Evolutionary conservation across 2,113 vertebrate genomes (phyloP), one percentile per base, ranked within the genome.

Genomic region (Petaurus breviceps): DNA sequence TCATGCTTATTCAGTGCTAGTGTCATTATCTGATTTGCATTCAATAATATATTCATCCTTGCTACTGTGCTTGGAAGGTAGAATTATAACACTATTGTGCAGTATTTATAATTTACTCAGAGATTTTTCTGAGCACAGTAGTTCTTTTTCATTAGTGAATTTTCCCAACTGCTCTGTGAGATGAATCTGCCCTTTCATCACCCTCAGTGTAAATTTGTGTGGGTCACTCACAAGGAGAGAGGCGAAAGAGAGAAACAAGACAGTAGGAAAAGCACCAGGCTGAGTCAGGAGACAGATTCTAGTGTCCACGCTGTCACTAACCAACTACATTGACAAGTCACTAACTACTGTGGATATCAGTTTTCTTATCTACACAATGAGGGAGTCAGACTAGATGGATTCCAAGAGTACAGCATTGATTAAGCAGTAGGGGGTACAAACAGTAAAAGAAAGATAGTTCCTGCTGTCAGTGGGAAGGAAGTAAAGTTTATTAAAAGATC

Each of bases 61-160:
- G 49, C 90, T 37, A 46, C 47, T 26, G 6, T 49, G 26, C 52
- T 93, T 77, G 52, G 47, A 89, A 93, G 16, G 91, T 49, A 93
- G 89, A 93, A 96, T 89, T 53, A 51, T 53, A 93, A 51, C 25
- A 94, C 51, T 90, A 8, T 52, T 54, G 9, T 28, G 1, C 4
- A 94, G 31, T 77, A 93, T 77, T 96, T 94, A 26, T 8, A 3
- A 90, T 92, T 46, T 51, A 54, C 91, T 93, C 55, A 46, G 26
- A 91, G 51, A 90, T 90, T 96, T 95, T 95, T 92, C 92, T 90
- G 96, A 91, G 91, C 23, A 95, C 84, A 90, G 26, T 96, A 95
- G 89, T 90, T 51, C 19, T 68, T 95, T 96, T 90, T 89, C 92
- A 93, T 61, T 93, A 46, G 28, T 50, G 95, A 43, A 92, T 4